Conservation (phyloP, 2,113 vertebrate species). For the Athene cunicularia region DNA sequence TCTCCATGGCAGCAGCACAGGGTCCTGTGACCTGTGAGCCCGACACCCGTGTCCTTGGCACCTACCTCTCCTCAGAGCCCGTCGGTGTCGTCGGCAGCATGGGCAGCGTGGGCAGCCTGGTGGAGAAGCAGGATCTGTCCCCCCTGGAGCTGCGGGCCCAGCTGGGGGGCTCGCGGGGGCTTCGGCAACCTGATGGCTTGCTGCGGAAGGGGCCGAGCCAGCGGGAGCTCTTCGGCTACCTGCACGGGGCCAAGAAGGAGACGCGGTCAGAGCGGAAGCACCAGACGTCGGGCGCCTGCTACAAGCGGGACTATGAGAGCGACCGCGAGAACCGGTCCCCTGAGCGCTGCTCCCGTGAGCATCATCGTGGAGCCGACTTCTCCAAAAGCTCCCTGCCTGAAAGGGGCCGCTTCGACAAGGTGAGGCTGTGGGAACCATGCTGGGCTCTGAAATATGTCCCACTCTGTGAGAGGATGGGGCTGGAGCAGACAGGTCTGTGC, state of each 20-base stretch:
- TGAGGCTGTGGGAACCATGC: background rate
- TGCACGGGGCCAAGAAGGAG: constrained; percentile 92
- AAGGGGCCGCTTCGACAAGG: constrained; percentile 93
- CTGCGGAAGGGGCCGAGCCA: constrained; percentile 90
- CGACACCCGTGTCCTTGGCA: constrained; percentile 75
- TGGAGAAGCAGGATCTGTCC: constrained; percentile 89
- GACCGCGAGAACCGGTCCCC: constrained; percentile 83
- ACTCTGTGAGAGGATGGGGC: accelerated
- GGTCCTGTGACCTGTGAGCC: constrained; percentile 84
- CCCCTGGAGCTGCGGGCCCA: constrained; percentile 78
- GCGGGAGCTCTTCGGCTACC: constrained; percentile 91
- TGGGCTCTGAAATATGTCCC: accelerated
- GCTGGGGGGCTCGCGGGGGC: constrained; percentile 80
- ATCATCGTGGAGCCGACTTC: constrained; percentile 87
- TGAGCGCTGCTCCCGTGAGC: constrained; percentile 86
- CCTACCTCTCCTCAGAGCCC: constrained; percentile 68
- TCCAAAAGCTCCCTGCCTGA: constrained; percentile 92
- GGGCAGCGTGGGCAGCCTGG: constrained; percentile 96
- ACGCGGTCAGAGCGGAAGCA: constrained; percentile 78
- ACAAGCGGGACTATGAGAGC: constrained; percentile 76
- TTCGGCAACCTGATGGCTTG: constrained; percentile 86
- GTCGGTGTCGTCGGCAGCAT: constrained; percentile 78
- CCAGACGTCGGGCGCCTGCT: constrained; percentile 63
- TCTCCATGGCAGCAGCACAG: constrained; percentile 95
- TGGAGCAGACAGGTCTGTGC: accelerated